Conservation (phyloP, 2,888 invertebrate genomes). For the Eumacrocentrus americanus region DNA sequence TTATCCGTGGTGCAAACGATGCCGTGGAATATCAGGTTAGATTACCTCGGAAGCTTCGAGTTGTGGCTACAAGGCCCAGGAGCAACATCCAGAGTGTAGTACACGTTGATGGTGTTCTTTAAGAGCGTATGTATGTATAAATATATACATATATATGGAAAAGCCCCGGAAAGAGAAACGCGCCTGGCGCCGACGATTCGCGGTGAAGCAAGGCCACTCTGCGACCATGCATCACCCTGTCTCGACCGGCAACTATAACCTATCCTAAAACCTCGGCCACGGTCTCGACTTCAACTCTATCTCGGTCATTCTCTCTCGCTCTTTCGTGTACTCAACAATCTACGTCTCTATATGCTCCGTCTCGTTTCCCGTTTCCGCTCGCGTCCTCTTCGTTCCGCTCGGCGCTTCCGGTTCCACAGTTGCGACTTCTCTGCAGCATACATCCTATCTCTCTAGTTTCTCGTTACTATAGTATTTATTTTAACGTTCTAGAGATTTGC, state of each 20-base stretch:
- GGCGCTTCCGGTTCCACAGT: conserved; percentile 23
- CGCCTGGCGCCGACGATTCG: conserved; percentile 51
- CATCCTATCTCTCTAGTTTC: conserved; percentile 1
- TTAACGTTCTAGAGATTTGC: conserved; percentile 4
- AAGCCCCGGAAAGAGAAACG: conserved; percentile 16
- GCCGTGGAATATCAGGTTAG: background rate
- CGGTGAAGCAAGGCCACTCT: conserved; percentile 51
- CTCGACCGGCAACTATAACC: conserved; percentile 48
- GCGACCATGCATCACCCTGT: conserved; percentile 54
- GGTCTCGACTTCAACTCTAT: conserved; percentile 24
- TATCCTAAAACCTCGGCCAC: conserved; percentile 38
- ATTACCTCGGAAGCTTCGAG: conserved; percentile 6
- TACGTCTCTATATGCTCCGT: conserved; percentile 16
- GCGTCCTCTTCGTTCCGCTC: conserved; percentile 22
- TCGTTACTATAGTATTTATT: conserved; percentile 7
- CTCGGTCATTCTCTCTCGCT: conserved; percentile 16
- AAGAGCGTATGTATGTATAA: background rate
- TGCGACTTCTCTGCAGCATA: conserved; percentile 15
- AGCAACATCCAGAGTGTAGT: conserved; percentile 7
- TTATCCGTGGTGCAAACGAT: background rate
- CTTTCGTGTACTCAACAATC: conserved; percentile 29
- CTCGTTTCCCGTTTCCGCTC: conserved; percentile 28
- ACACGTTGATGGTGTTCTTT: background rate
- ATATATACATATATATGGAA: background rate
- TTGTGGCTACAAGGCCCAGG: conserved; percentile 1